These are phyloP conservation scores for Entomobrya proxima DNA, from an alignment of 2,888 invertebrate genomes.

Conservation along the genomic window DNA sequence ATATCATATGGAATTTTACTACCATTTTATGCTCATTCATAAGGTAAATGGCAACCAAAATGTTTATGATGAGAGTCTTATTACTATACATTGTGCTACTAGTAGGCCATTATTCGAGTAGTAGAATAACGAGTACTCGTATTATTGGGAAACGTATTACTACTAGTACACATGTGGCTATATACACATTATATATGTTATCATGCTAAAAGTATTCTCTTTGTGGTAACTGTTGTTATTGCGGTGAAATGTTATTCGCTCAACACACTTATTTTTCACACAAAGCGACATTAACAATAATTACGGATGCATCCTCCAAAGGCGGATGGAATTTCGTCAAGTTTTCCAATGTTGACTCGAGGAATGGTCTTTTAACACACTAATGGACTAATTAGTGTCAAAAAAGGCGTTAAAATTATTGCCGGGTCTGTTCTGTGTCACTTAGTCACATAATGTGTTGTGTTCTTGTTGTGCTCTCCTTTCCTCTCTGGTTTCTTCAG, in stretches of 20 bases:
- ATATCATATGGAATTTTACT: neutral
- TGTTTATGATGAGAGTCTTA: neutral
- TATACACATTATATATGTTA: neutral
- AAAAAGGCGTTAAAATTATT: slow-evolving; percentile 76
- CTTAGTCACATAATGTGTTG: slow-evolving; percentile 68
- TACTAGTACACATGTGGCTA: neutral
- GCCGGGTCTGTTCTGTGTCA: slow-evolving; percentile 75
- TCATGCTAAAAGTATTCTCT: neutral
- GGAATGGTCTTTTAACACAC: slow-evolving; percentile 74
- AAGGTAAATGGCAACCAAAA: neutral
- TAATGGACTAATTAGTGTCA: slow-evolving; percentile 76
- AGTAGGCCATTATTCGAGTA: neutral
- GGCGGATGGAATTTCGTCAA: slow-evolving; percentile 68
- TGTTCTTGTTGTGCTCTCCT: slow-evolving; percentile 26
- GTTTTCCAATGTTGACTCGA: slow-evolving; percentile 68
- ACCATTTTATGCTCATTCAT: neutral
- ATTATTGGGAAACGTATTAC: too few relatives aligned
- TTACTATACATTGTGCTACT: neutral
- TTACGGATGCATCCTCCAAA: slow-evolving; percentile 65
- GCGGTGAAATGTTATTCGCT: slow-evolving; percentile 60
- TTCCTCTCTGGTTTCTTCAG: neutral
- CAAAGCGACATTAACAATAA: slow-evolving; percentile 68
- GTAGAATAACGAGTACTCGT: too few relatives aligned
- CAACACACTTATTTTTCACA: slow-evolving; percentile 63
- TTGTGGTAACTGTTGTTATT: slow-evolving; percentile 56